A percentile compares a stretch with the other conserved stretches of the same genome.
Evolutionary conservation across 37 sponge, comb jelly and placozoan species (phyloP).

Genomic region (Geodia barretti): DNA sequence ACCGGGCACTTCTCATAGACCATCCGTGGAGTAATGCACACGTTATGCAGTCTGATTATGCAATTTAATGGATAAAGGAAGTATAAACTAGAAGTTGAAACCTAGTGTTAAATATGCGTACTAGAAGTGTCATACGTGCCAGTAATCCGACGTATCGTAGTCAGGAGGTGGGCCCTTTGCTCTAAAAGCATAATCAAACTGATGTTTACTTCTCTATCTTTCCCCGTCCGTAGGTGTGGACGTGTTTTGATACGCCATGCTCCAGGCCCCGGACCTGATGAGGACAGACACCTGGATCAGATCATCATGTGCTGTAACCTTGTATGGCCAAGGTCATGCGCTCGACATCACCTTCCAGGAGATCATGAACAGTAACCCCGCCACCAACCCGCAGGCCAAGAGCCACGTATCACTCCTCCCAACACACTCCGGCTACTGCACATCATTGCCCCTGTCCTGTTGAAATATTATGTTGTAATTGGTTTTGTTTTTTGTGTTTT

Average conservation of each 20-base stretch:
- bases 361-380: conserved; percentile 82
- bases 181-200: no score
- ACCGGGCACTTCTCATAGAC: no score
- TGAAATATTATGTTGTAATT: neutral
- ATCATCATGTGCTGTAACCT: conserved; percentile 89
- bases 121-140: no score
- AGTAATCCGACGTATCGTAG: no score
- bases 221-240: no score
- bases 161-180: no score
- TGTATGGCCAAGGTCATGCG: conserved; percentile 76
- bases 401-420: neutral
- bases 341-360: conserved; percentile 62
- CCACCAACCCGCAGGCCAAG: neutral
- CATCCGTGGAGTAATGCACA: no score
- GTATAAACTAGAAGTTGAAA: no score
- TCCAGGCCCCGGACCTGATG: conserved; percentile 74
- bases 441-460: neutral
- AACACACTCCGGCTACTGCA: neutral
- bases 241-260: conserved; percentile 24
- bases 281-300: conserved; percentile 88
- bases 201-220: no score
- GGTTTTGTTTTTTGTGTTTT: neutral
- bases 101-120: no score
- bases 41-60: no score
- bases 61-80: no score